These are phyloP conservation scores for Gadopsis marmoratus DNA, from an alignment of 2,797 vertebrate species.

Conservation along the genomic window DNA sequence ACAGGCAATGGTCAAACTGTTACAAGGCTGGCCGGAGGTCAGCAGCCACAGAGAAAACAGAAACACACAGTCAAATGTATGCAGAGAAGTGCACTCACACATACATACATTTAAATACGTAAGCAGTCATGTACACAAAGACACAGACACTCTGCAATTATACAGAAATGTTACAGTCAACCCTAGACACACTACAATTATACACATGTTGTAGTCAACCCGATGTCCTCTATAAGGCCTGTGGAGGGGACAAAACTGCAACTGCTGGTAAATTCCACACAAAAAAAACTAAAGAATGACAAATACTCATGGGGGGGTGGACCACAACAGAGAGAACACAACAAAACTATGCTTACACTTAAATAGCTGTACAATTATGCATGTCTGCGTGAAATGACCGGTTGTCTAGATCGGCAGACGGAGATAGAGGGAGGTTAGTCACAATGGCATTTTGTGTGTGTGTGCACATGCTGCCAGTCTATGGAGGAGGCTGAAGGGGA, in stretches of 20 bases:
- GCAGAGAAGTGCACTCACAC: too few relatives aligned
- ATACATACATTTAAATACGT: constrained; percentile 45
- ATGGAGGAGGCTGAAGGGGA: constrained; percentile 51
- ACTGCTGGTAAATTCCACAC: constrained; percentile 57
- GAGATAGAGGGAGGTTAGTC: constrained; percentile 72
- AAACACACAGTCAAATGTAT: constrained; percentile 15
- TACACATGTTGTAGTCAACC: constrained; percentile 52
- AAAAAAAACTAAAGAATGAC: constrained; percentile 62
- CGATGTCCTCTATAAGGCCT: constrained; percentile 31
- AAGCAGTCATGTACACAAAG: constrained; percentile 34
- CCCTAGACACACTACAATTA: constrained; percentile 63
- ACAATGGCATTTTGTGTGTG: constrained; percentile 58
- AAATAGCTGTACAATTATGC: constrained; percentile 80
- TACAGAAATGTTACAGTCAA: constrained; percentile 50
- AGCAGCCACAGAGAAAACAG: constrained; percentile 66
- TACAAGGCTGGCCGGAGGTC: constrained; percentile 76
- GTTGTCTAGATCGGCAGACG: constrained; percentile 78
- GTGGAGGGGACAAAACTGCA: constrained; percentile 46
- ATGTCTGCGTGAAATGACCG: constrained; percentile 78
- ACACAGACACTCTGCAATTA: constrained; percentile 58
- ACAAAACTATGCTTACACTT: constrained; percentile 69
- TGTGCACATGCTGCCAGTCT: constrained; percentile 49
- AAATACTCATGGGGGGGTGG: constrained; percentile 43
- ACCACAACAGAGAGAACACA: constrained; percentile 73
- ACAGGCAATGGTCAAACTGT: constrained; percentile 72